Evolutionary conservation across 2,113 vertebrate species (phyloP), one percentile per base, ranked within the genome.

Genomic region (Podiceps cristatus): DNA sequence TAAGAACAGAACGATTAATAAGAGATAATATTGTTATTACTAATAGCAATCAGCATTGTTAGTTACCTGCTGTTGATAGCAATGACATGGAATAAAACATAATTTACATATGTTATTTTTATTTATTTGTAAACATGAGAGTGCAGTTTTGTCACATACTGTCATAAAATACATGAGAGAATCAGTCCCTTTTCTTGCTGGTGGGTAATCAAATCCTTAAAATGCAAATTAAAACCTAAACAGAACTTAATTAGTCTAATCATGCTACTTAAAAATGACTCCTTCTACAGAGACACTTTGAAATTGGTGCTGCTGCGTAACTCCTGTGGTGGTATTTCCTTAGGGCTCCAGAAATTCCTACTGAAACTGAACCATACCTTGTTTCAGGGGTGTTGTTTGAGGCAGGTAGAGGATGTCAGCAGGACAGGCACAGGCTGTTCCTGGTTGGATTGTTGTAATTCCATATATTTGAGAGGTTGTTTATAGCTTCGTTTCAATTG

Each of bases 241-340:
- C 52, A 95, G 83, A 96, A 75, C 56, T 85, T 87, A 94, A 96
- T 96, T 94, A 95, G 37, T 76, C 19, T 93, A 93, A 96, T 95
- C 40, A 82, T 22, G 9, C 69, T 91, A 55, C 78, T 95, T 91
- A 62, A 87, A 89, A 94, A 87, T 66, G 0, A 91, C 62, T 89
- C 19, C 52, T 83, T 56, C 59, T 79, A 56, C 37, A 66, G 11
- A 73, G 35, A 84, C 68, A 40, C 69, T 95, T 84, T 58, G 28
- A 90, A 90, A 81, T 76, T 1, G 2, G 24, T 81, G 66, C 33
- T 64, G 37, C 69, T 86, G 63, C 90, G 83, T 50, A 40, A 17
- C 35, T 88, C 31, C 56, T 55, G 31, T 60, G 76, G 25, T 84
- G 55, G 1, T 53, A 9, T 85, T 96, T 96, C 66, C 56, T 63